Conservation (phyloP, 2,797 vertebrate species). For the Uromys caudimaculatus region DNA sequence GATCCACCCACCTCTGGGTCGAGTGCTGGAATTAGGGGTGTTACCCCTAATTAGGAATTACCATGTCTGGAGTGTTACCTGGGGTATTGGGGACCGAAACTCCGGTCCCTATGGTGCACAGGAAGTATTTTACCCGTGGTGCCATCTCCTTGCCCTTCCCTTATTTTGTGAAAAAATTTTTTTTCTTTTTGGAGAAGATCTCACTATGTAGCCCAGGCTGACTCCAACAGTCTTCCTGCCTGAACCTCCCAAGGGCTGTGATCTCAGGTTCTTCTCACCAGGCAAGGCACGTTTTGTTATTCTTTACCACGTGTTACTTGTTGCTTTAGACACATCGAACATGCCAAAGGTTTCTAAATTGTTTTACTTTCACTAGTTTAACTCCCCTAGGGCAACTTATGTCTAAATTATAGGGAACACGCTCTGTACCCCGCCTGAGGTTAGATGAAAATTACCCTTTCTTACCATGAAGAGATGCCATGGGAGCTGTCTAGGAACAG, state of each 20-base stretch:
- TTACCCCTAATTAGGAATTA: too few species aligned
- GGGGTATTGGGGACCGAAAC: neutral
- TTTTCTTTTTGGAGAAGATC: neutral
- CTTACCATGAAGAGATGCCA: neutral
- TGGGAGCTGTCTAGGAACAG: neutral
- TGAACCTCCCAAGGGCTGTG: neutral
- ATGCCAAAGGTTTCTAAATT: neutral
- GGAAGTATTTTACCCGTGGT: neutral
- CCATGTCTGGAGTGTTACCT: too few species aligned
- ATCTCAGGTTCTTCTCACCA: neutral
- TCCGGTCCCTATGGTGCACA: neutral
- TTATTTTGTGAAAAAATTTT: neutral
- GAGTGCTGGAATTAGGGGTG: neutral
- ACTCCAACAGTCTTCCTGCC: neutral
- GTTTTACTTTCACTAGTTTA: constrained; percentile 31
- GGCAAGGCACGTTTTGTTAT: neutral
- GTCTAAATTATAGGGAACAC: constrained; percentile 1
- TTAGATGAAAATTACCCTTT: constrained; percentile 30
- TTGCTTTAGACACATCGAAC: neutral
- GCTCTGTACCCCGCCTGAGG: neutral
- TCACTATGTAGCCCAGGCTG: neutral
- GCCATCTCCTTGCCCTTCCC: neutral
- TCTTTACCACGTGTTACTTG: neutral
- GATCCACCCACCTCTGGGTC: neutral
- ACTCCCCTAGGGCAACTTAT: neutral